Evolutionary conservation across 2,888 invertebrate species (phyloP), one percentile per base, ranked within the genome.

Genomic region (Machimus rusticus): DNA sequence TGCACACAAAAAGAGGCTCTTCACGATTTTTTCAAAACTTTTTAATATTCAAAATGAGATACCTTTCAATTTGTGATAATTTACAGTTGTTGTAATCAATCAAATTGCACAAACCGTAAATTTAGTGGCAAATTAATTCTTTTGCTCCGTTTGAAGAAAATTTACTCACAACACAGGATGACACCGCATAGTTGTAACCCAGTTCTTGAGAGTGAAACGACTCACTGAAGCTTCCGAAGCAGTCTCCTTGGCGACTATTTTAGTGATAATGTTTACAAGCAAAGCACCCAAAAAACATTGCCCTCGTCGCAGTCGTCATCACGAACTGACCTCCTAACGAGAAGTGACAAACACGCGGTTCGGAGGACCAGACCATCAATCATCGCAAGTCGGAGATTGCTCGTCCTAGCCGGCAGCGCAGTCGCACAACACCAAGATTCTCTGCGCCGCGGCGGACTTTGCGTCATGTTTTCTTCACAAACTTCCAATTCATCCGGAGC

Each of bases 261-360:
- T 9, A 66, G 28, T 66, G 28, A 66, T 23, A 66, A 66, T 66
- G 66, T 66, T 66, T 66, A 66, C 66, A 66, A 23, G 66, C 66
- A 66, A 66, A 23, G 23, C 28, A 66, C 19, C 23, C 66, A 66
- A 66, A 66, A 66, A 66, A 66, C 66, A 66, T 66, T 66, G 28
- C 66, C 28, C 28, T 66, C 66, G 66, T 19, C 66, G 28, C 2
- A 8, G 28, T 66, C 66, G n/a, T 76, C 76, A 76, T 76, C 76
- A 76, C 76, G 76, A 76, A 76, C n/a, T 76, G 76, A 76, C 76
- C 76, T 76, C 76, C 76, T 76, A 39, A 76, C 76, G 76, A 34
- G 76, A 76, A 76, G 76, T 76, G 76, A 76, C 76, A 76, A 76
- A 76, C 76, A 76, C n/a, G 76, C 76, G 19, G 76, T 37, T 76